phyloP scores from a whole-genome alignment of 2,113 vertebrate genomes.

The Ochotona princeps region DNA sequence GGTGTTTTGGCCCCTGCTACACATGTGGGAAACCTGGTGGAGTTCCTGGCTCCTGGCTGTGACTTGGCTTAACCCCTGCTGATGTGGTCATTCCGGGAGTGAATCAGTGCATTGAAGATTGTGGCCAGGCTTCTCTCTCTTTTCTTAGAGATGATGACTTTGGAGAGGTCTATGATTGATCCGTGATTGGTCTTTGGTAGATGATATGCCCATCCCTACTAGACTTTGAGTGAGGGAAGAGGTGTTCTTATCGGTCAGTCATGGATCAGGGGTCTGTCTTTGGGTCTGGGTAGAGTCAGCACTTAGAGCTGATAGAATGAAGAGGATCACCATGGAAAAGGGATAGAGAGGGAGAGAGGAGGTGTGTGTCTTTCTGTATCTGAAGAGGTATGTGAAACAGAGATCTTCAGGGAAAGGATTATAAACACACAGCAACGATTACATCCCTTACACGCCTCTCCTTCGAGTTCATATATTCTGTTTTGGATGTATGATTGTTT shows the following conservation, averaged over 20 bases:
- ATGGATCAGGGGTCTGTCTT: neutral
- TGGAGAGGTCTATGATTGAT: neutral
- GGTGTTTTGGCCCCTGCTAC: too few relatives aligned
- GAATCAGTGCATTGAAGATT: too few relatives aligned
- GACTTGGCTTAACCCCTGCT: too few relatives aligned
- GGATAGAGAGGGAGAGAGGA: too few relatives aligned
- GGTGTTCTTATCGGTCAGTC: neutral
- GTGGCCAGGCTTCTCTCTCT: too few relatives aligned
- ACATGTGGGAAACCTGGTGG: too few relatives aligned
- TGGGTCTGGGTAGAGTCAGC: neutral
- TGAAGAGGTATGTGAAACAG: neutral
- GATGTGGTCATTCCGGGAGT: too few relatives aligned
- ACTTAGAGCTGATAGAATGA: neutral
- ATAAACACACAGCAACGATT: neutral
- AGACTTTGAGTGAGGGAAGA: neutral
- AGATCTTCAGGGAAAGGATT: conserved; percentile 35
- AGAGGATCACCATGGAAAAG: neutral
- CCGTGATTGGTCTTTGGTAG: neutral
- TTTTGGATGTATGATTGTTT: conserved; percentile 63
- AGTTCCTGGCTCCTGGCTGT: too few relatives aligned
- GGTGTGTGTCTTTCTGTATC: neutral
- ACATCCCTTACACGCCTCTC: neutral
- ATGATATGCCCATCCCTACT: neutral
- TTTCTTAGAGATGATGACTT: neutral
- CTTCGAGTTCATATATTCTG: conserved; percentile 53